These are phyloP conservation scores for Sanderia malayensis DNA, from an alignment of 30 jellyfish, hydroid and myxozoan genomes.

Conservation along the genomic window DNA sequence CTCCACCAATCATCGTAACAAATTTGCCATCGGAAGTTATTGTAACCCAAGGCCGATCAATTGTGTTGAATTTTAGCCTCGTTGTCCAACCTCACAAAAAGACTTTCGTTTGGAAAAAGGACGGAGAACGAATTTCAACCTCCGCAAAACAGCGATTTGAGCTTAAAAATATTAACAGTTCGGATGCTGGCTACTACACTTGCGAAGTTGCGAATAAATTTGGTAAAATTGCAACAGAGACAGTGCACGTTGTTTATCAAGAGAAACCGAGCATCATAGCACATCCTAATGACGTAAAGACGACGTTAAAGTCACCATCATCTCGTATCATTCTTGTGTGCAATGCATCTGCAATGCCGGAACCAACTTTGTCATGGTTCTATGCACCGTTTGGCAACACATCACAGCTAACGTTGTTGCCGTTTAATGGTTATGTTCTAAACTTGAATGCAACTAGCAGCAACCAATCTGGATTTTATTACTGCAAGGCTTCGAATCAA, in stretches of 20 bases:
- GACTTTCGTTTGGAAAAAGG: constrained; percentile 44
- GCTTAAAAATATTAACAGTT: background rate
- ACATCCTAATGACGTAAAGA: constrained; percentile 40
- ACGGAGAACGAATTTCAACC: constrained; percentile 6
- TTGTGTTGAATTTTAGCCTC: constrained; percentile 4
- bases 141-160: background rate
- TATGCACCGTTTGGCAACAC: constrained; percentile 23
- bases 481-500: constrained; percentile 50
- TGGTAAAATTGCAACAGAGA: constrained; percentile 24
- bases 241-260: constrained; percentile 22
- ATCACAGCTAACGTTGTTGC: background rate
- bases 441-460: constrained; percentile 20
- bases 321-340: constrained; percentile 20
- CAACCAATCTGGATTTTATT: constrained; percentile 55
- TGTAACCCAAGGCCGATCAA: background rate
- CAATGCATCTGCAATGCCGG: constrained; percentile 58
- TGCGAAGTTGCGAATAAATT: constrained; percentile 57
- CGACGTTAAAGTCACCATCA: constrained; percentile 19
- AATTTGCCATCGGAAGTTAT: constrained; percentile 26
- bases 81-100: constrained; percentile 17
- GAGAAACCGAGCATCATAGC: constrained; percentile 32
- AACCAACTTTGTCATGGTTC: constrained; percentile 35
- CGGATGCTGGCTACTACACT: constrained; percentile 29
- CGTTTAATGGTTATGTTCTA: constrained; percentile 16
- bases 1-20: constrained; percentile 35